Evolutionary conservation across 2,888 invertebrate genomes (phyloP), one percentile per base, ranked within the genome.

Genomic region (Odontocolon sp.): DNA sequence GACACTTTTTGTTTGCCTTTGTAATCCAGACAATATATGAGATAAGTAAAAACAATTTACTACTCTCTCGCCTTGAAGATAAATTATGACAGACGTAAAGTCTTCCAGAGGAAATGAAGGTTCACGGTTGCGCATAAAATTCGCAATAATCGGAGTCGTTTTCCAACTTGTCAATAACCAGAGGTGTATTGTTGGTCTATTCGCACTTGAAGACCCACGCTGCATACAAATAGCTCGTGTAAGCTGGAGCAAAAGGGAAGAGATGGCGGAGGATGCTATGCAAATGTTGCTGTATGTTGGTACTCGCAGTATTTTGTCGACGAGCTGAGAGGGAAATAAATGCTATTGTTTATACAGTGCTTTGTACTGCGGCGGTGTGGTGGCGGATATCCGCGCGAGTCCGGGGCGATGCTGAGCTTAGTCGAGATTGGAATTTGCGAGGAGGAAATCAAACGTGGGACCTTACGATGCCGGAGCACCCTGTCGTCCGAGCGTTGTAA

Each of bases 341-440:
- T 72, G 79, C 77, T 67, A 80, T 80, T 80, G 80, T 80, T 79
- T 79, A 80, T 80, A 79, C 57, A 42, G 66, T 45, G 73, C 80
- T 78, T 80, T 79, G 80, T 78, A 68, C 52, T 77, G 76, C 61
- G 50, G 52, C 61, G 33, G 59, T 57, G 50, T 50, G 42, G 64
- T 50, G 36, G 66, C 76, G 66, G 66, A 71, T 66, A 71, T 76
- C 71, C 76, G 71, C 59, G 64, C 66, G 54, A 33, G 3, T 18
- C 18, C 8, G 36, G 52, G 26, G 42, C 52, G 67, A 42, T 11
- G 40, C 36, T 71, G 56, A 40, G 42, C 61, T 52, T 63, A 54
- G 40, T 57, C 57, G 47, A 70, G 67, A 69, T 66, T 70, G 74
- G 80, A 77, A 80, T 80, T 79, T 45, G 45, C 74, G 47, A 45